Conservation (phyloP, 2,797 vertebrate genomes). For the Malurus leucopterus region DNA sequence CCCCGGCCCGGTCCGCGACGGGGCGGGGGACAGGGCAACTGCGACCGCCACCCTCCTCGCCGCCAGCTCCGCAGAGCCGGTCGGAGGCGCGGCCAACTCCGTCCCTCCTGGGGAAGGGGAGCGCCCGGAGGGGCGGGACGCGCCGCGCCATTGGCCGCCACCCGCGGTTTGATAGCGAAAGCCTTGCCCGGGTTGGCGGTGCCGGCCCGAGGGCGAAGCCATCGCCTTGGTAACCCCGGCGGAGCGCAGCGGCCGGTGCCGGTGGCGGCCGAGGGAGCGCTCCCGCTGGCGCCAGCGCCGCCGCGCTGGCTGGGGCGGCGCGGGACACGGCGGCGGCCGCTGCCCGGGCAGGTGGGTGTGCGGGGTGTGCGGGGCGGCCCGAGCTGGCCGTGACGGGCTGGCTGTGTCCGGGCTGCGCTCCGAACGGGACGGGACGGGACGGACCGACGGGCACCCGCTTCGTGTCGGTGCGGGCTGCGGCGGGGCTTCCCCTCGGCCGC, state of each 20-base stretch:
- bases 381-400: not conserved
- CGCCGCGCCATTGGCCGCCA: not conserved
- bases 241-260: not conserved
- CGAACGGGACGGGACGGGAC: not conserved
- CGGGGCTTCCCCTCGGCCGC: not conserved
- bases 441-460: not conserved
- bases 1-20: not conserved
- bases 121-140: not conserved
- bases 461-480: not conserved
- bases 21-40: not conserved
- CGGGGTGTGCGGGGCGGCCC: not conserved
- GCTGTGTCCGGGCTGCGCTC: not conserved
- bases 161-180: not conserved
- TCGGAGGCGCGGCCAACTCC: not conserved
- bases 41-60: not conserved
- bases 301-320: not conserved
- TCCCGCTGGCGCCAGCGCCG: not conserved
- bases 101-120: not conserved
- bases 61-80: not conserved
- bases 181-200: slow-evolving; percentile 7
- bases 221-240: slow-evolving; percentile 34
- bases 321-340: not conserved
- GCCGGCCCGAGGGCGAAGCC: not conserved
- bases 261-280: not conserved
- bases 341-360: not conserved